Conservation (phyloP, 64 coral and sea anemone species). For the Montipora sp. region DNA sequence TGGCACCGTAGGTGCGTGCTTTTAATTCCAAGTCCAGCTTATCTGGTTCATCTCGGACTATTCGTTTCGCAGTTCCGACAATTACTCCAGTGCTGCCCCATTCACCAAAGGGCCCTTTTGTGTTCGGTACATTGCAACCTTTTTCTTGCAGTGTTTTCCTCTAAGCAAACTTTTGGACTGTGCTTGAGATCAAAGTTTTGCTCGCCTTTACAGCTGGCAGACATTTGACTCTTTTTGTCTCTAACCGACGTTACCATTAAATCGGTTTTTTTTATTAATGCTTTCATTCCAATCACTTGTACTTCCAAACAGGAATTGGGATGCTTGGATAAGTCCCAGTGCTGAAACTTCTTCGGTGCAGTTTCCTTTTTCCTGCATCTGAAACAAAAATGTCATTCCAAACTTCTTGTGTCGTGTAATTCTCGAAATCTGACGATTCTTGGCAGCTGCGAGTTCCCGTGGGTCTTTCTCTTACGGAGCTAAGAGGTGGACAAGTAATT, state of each 20-base stretch:
- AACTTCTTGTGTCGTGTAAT: neutral
- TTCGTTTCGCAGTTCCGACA: neutral
- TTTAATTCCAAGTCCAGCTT: neutral
- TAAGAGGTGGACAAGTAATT: neutral
- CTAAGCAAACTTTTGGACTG: neutral
- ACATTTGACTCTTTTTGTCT: neutral
- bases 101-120: neutral
- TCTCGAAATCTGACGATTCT: neutral
- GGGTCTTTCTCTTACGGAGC: neutral
- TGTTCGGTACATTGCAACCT: neutral
- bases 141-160: neutral
- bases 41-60: neutral
- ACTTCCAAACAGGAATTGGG: neutral
- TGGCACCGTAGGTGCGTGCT: neutral
- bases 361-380: neutral
- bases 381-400: no score
- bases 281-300: neutral
- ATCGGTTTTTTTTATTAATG: neutral
- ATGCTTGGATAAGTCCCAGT: neutral
- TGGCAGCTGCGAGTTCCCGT: neutral
- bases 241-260: no score
- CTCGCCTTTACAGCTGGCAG: neutral
- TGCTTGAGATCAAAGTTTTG: neutral
- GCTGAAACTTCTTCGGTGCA: slow-evolving; percentile 15
- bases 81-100: neutral